Percentiles rank a stretch among this genome's conserved stretches.
phyloP scores from a whole-genome alignment of 2,888 invertebrate genomes.

The Lysandra coridon region DNA sequence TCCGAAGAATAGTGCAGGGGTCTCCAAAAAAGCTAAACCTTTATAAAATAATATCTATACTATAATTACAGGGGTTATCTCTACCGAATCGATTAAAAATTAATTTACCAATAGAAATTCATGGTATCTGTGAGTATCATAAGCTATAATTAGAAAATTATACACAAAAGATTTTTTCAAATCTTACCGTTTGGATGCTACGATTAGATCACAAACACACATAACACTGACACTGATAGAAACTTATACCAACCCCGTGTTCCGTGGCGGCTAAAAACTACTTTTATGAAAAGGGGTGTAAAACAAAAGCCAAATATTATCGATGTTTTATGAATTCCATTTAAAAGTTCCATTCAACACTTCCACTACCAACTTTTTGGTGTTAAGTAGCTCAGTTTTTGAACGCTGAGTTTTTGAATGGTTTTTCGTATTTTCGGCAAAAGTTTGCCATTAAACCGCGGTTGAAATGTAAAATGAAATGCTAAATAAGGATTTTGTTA shows the following conservation, averaged over 20 bases:
- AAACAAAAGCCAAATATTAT: constrained; percentile 29
- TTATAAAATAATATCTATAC: too few species aligned
- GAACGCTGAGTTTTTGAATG: not conserved
- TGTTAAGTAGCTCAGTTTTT: constrained; percentile 7
- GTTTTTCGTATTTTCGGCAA: constrained; percentile 19
- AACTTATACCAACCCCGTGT: too few species aligned
- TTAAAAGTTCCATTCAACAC: constrained; percentile 14
- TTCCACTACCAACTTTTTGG: constrained; percentile 8
- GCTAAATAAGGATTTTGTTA: not conserved
- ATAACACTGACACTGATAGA: too few species aligned
- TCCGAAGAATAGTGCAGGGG: not conserved
- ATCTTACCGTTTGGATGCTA: too few species aligned
- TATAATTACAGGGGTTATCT: too few species aligned
- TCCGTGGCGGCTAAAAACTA: not conserved
- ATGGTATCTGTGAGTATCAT: too few species aligned
- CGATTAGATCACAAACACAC: too few species aligned
- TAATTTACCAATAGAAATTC: too few species aligned
- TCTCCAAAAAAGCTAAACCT: not conserved
- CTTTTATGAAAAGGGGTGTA: not conserved
- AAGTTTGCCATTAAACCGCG: not conserved
- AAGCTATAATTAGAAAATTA: too few species aligned
- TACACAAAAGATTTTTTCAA: too few species aligned
- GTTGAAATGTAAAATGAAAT: not conserved
- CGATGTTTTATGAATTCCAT: constrained; percentile 25
- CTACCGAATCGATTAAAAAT: too few species aligned